A percentile compares a stretch with the other conserved stretches of the same genome.
These are phyloP conservation scores for Amphiprion ocellaris DNA, from an alignment of 2,113 vertebrate species.

Conservation along the genomic window DNA sequence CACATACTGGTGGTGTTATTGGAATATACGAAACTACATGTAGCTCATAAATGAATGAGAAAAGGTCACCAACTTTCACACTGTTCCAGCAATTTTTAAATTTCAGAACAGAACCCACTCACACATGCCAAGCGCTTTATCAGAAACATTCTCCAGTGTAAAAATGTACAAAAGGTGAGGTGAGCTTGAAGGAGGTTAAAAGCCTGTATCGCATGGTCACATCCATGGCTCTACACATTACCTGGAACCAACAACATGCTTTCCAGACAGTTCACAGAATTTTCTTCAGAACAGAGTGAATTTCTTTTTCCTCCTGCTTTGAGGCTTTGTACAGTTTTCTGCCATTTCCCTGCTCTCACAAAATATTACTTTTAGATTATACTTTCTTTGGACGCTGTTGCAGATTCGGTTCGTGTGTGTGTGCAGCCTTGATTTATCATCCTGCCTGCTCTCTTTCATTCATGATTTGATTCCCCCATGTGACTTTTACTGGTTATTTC, in stretches of 20 bases:
- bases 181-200: not conserved
- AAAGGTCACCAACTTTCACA: not conserved
- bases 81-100: not conserved
- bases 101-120: not conserved
- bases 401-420: no score
- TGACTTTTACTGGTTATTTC: no score
- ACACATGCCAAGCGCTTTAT: not conserved
- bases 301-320: not conserved
- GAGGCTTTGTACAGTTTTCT: no score
- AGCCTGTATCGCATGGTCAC: not conserved
- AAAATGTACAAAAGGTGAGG: slow-evolving; percentile 4
- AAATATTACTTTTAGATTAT: no score
- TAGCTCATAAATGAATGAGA: not conserved
- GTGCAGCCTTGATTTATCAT: no score
- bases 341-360: no score
- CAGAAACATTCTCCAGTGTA: not conserved
- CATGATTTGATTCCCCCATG: no score
- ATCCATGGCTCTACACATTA: not conserved
- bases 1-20: no score
- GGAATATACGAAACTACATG: not conserved
- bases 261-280: not conserved
- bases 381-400: no score
- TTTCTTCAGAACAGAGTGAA: not conserved
- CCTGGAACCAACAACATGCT: not conserved
- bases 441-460: no score